Base-by-base conservation (phyloP, 2,113 vertebrate species). In the Synodontis membranacea region DNA sequence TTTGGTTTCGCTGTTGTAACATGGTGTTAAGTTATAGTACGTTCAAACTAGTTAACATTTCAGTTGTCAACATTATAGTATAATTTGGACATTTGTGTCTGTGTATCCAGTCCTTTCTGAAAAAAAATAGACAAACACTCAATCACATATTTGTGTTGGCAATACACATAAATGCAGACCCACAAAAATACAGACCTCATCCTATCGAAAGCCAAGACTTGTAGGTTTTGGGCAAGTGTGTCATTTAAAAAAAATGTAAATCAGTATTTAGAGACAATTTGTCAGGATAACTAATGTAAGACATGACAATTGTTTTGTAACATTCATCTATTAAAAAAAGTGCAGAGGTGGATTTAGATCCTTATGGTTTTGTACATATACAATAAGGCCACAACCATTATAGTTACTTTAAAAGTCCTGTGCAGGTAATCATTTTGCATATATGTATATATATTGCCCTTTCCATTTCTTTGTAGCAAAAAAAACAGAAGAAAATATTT, bases 201-300 rank as follows among this genome's bases (percentile, higher is more conserved):
- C 84, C 89, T 88, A 90, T 58, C 66, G 3, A 83, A 68, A 19
- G 90, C 91, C 91, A 91, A 75, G 88, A 90, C 91, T 90, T 91
- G 88, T 88, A 92, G 88, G 93, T 92, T 88, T 0, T 74, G 14
- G 39, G 39, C 9, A 74, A 31, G 74, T 76, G 14, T 31, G 14
- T 17, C 42, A 44, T 46, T 75, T 14, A 1, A 46, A 46, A 46
- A n/a, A 14, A 46, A 46, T 28, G 1, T 25, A 28, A n/a, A 52
- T 7, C n/a, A 21, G 12, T 6, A 17, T 31, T 76, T 17, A 12
- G 28, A 75, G 23, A 28, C 0, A 23, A 28, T 48, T 78, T 78
- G 6, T 52, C 74, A 50, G 0, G 74, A n/a, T 34, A 19, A 44
- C 48, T 75, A 83, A 31, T 19, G 54, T 54, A 60, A 31, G 2